Evolutionary conservation across 2,888 invertebrate genomes (phyloP).

Genomic region (Andrena bucephala): DNA sequence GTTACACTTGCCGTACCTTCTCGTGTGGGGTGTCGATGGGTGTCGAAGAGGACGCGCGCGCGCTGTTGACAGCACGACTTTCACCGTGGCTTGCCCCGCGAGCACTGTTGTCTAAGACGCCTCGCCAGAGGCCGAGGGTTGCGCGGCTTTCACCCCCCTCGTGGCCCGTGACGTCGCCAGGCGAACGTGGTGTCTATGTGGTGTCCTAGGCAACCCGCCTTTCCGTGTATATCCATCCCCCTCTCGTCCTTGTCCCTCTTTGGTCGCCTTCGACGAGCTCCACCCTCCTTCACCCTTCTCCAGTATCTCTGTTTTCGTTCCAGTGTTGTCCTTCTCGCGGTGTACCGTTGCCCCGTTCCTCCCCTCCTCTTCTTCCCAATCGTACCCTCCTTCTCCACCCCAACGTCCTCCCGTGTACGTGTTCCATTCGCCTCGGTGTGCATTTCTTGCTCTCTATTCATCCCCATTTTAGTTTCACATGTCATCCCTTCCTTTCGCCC

Average conservation of each 20-base stretch:
- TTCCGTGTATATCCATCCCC: slow-evolving; percentile 40
- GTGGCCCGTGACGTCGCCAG: slow-evolving; percentile 55
- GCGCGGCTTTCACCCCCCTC: slow-evolving; percentile 62
- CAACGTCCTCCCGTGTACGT: too few species aligned
- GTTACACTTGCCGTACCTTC: slow-evolving; percentile 34
- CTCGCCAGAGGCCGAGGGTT: slow-evolving; percentile 62
- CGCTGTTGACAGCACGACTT: slow-evolving; percentile 45
- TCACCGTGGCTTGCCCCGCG: slow-evolving; percentile 71
- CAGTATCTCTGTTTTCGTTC: slow-evolving; percentile 12
- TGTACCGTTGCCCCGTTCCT: background rate
- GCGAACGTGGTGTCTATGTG: slow-evolving; percentile 62
- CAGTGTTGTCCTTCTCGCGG: background rate
- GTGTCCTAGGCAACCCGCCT: slow-evolving; percentile 73
- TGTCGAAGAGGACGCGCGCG: slow-evolving; percentile 23
- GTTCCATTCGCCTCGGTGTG: background rate
- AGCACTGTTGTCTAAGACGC: slow-evolving; percentile 69
- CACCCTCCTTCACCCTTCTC: background rate
- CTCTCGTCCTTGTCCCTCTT: slow-evolving; percentile 32
- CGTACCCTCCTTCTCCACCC: too few species aligned
- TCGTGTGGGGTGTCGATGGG: slow-evolving; percentile 4
- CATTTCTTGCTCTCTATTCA: background rate
- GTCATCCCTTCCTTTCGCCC: background rate
- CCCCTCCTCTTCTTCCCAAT: background rate
- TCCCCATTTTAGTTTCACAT: background rate
- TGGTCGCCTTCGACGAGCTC: background rate